A percentile compares a stretch with the other conserved stretches of the same genome.
phyloP scores from a whole-genome alignment of 1,140 invertebrate genomes.

The Drosophila nebulosa region DNA sequence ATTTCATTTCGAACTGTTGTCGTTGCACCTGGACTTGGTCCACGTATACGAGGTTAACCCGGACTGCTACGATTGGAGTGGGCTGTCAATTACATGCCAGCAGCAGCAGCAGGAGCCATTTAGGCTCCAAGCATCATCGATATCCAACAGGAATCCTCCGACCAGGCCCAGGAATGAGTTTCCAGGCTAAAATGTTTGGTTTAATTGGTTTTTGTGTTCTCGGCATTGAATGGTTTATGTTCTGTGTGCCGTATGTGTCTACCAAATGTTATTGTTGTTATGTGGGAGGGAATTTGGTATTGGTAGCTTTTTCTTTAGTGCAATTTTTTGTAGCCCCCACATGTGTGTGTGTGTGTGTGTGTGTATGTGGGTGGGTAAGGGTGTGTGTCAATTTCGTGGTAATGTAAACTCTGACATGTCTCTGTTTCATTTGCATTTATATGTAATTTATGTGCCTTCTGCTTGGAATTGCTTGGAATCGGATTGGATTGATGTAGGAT shows the following conservation, averaged over 20 bases:
- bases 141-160: conserved; percentile 21
- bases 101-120: conserved; percentile 40
- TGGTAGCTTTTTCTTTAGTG: conserved; percentile 27
- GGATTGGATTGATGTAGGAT: conserved; percentile 12
- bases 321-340: conserved; percentile 33
- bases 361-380: conserved; percentile 9
- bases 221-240: conserved; percentile 62
- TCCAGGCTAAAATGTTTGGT: conserved; percentile 65
- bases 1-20: conserved; percentile 72
- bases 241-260: conserved; percentile 29
- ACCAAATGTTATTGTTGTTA: conserved; percentile 25
- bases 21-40: conserved; percentile 14
- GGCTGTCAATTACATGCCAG: conserved; percentile 39
- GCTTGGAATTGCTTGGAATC: neutral
- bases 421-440: conserved; percentile 52
- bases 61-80: conserved; percentile 8
- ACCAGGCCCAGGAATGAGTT: conserved; percentile 6
- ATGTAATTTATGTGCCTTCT: conserved; percentile 41
- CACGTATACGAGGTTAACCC: neutral
- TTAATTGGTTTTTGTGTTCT: conserved; percentile 72
- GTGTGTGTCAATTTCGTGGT: conserved; percentile 48
- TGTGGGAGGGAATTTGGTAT: neutral
- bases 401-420: conserved; percentile 54
- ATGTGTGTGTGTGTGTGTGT: neutral
- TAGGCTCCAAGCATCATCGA: conserved; percentile 20